Base-by-base conservation (phyloP, 2,113 vertebrate genomes). In the Rostratula benghalensis region DNA sequence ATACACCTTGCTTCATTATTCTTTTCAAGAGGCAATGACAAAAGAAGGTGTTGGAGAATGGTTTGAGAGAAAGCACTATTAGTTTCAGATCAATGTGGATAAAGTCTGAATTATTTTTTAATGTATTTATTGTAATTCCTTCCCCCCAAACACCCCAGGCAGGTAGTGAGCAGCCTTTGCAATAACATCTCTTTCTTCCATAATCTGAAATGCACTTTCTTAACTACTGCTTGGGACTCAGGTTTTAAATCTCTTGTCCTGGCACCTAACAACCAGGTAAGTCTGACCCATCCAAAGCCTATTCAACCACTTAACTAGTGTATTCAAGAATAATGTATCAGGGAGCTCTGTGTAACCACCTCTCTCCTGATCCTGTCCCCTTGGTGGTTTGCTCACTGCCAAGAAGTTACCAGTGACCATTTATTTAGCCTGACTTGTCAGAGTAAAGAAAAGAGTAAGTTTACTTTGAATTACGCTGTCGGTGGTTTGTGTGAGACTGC, bases 161-260 rank as follows among this genome's bases (percentile, higher is more conserved):
- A 53, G 81, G 33, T 4, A 28, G 24, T 1, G 39, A 69, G 61
- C 30, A 59, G 39, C 18, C 43, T 51, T 45, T 59, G 25, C n/a
- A 19, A 4, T 7, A 6, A 27, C 19, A 23, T 57, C 48, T 54
- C 21, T 8, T 50, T 3, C 0, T 10, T 45, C 35, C 17, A 2
- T 5, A 22, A 46, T 18, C 89, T 17, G 24, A 76, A 33, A 20
- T 5, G 13, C 6, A 1, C 18, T 69, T 56, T 15, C 0, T 3
- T 27, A 37, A 12, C 31, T 4, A 1, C 39, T 48, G 79, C 1
- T 0, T 7, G 45, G 3, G 16, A 22, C n/a, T 50, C 5, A 0
- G 31, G 3, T 41, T 84, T 76, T 33, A 4, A 5, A 1, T 39
- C 48, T 45, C 41, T 27, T 1, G 1, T n/a, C 43, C 25, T 1